Evolutionary conservation across 2,888 invertebrate genomes (phyloP), one percentile per base, ranked within the genome.

Genomic region (Tenthredo amoena): DNA sequence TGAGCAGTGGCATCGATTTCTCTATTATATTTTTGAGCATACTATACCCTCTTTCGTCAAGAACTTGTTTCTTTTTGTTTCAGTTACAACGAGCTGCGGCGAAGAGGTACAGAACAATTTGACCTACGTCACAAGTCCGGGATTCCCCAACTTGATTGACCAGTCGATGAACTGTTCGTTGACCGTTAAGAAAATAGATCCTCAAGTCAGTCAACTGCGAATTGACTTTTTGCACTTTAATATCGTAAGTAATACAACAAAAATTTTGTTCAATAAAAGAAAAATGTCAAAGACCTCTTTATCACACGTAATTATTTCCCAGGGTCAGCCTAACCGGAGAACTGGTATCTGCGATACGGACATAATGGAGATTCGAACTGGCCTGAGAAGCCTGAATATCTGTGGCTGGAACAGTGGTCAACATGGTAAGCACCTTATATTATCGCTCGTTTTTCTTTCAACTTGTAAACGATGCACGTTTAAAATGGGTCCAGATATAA

Each of bases 341-440:
- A 97, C 97, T 0, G 98, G 98, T 0, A 95, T 96, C 58, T 98
- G 98, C 89, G 97, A 97, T 88, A 96, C 96, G 72, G 98, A 98
- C 90, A 94, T 96, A 31, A 93, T 94, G 91, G 89, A 92, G 89
- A 91, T 92, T 84, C 91, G 88, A 85, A 92, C 90, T 50, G 91
- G 90, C 10, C 91, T 92, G 85, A 91, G 87, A 84, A 91, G 89
- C 74, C 94, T 97, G 87, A 95, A 95, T 18, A 89, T 98, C 12
- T 98, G 98, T 91, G 98, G 98, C 0, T 96, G 97, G 91, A 98
- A 98, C 91, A 97, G 96, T 90, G 97, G 97, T 18, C 98, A 98
- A 89, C 98, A 98, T 89, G 94, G 98, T 97, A 93, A 95, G 95
- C 94, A 90, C 86, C 43, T 62, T 83, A 47, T 47, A 71, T 65